Conservation (phyloP, 2,888 invertebrate species). For the Itoplectis maculator region DNA sequence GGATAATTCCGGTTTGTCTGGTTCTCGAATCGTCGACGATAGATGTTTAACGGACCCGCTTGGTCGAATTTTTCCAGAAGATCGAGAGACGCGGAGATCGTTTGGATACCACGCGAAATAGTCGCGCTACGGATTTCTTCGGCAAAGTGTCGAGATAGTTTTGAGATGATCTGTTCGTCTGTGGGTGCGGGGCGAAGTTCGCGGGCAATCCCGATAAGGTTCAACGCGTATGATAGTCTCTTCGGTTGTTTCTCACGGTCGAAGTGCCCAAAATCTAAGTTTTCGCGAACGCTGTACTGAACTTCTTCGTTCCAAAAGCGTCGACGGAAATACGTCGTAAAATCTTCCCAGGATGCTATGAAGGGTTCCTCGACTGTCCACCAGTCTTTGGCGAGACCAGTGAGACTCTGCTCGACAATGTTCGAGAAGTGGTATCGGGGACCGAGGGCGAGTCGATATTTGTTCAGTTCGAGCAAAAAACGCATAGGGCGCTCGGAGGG, state of each 20-base stretch:
- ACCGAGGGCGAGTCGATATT: background rate
- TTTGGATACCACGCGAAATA: too few species aligned
- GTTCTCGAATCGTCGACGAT: too few species aligned
- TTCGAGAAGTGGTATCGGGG: background rate
- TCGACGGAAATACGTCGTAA: background rate
- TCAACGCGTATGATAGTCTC: too few species aligned
- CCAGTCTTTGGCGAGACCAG: background rate
- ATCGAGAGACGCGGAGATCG: background rate
- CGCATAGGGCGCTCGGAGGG: background rate
- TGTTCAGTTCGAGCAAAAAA: background rate
- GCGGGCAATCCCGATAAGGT: background rate
- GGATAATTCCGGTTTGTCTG: too few species aligned
- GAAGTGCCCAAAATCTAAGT: background rate
- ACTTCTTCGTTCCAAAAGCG: conserved; percentile 17
- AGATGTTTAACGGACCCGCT: conserved; percentile 2
- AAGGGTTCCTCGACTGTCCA: background rate
- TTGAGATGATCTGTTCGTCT: background rate
- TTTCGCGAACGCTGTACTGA: background rate
- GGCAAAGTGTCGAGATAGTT: too few species aligned
- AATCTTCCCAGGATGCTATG: background rate
- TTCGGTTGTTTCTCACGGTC: background rate
- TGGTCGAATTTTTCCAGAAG: background rate
- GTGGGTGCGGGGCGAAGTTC: too few species aligned
- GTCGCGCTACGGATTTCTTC: background rate
- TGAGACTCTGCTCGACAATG: too few species aligned